Percentiles rank a stretch among this genome's conserved stretches.
Evolutionary conservation across 2,113 vertebrate species (phyloP).

Genomic region (Phalacrocorax brasilianus): DNA sequence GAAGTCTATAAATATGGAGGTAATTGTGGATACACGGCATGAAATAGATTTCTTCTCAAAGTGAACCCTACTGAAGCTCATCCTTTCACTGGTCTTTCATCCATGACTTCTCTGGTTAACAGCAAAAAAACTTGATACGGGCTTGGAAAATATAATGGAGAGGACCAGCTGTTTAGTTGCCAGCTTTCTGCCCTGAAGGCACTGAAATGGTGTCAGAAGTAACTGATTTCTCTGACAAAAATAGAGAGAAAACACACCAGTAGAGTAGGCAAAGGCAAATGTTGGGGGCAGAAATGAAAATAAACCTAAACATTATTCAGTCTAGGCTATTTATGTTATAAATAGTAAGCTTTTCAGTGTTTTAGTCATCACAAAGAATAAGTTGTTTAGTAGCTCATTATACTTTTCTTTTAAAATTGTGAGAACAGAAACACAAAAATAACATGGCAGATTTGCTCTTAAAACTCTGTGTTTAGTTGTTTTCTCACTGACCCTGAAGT

Average conservation of each 20-base stretch:
- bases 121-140: background rate
- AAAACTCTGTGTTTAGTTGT: background rate
- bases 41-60: background rate
- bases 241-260: background rate
- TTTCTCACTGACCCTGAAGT: background rate
- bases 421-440: background rate
- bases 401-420: background rate
- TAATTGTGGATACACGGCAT: background rate
- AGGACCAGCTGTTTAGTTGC: background rate
- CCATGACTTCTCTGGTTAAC: background rate
- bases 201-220: conserved; percentile 20
- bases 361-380: background rate
- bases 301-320: background rate
- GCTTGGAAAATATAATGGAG: background rate
- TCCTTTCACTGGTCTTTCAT: background rate
- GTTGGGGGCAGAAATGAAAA: background rate
- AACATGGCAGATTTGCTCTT: background rate
- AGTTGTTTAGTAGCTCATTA: background rate
- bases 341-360: background rate
- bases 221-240: conserved; percentile 9
- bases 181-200: background rate
- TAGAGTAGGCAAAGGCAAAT: background rate
- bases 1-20: background rate
- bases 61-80: background rate
- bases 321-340: background rate